These are phyloP conservation scores for Lasioglossum vierecki DNA, from an alignment of 2,888 invertebrate species.

Conservation along the genomic window DNA sequence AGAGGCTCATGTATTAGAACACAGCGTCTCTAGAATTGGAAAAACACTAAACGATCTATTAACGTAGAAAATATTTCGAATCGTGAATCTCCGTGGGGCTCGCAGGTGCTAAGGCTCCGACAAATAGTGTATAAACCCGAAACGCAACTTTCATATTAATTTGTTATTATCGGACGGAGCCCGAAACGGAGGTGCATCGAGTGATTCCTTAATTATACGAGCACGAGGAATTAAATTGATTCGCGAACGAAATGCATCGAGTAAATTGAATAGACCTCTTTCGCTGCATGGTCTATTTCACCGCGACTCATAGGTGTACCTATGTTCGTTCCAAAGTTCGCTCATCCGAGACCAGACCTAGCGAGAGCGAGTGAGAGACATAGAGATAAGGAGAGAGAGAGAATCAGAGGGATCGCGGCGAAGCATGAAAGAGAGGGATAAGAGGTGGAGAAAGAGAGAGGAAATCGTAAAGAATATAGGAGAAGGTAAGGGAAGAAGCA, in stretches of 20 bases:
- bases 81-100: not conserved
- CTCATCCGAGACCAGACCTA: conserved; percentile 64
- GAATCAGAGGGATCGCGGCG: not conserved
- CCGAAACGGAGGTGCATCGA: not conserved
- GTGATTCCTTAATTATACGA: not conserved
- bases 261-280: conserved; percentile 19
- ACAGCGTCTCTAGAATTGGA: too few relatives aligned
- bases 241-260: not conserved
- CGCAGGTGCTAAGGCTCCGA: not conserved
- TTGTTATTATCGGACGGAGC: not conserved
- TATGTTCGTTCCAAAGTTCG: conserved; percentile 65
- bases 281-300: conserved; percentile 41
- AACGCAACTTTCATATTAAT: not conserved
- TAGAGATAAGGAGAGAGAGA: not conserved
- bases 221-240: not conserved
- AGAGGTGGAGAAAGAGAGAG: conserved; percentile 44
- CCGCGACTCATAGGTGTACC: conserved; percentile 44
- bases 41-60: too few relatives aligned
- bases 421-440: not conserved
- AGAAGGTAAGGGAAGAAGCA: conserved; percentile 56
- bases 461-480: conserved; percentile 53
- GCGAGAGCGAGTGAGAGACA: conserved; percentile 17
- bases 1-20: too few relatives aligned
- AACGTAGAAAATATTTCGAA: too few relatives aligned
- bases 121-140: not conserved